phyloP scores from a whole-genome alignment of 1,140 invertebrate species.

The Lethrus apterus region DNA sequence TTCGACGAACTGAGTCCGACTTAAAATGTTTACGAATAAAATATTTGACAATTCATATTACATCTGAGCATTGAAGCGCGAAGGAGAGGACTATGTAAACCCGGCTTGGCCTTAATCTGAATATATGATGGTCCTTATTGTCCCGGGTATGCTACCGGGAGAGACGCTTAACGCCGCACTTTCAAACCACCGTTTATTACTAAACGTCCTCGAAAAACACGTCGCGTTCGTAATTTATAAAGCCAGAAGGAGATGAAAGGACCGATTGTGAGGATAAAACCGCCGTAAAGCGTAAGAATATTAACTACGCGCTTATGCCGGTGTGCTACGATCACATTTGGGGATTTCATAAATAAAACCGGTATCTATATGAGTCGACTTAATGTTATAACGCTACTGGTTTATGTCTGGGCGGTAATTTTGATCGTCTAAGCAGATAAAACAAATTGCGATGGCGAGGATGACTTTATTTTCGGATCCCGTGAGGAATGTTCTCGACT shows the following conservation, averaged over 20 bases:
- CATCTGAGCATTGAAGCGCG: constrained; percentile 26
- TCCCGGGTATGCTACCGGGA: constrained; percentile 26
- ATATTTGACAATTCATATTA: constrained; percentile 40
- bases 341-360: constrained; percentile 36
- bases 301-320: constrained; percentile 35
- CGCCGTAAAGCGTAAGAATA: constrained; percentile 24
- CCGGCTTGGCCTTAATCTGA: constrained; percentile 35
- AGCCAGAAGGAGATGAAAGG: neutral
- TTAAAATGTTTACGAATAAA: no score
- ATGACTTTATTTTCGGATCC: no score
- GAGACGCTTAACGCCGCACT: constrained; percentile 7
- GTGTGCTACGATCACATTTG: constrained; percentile 33
- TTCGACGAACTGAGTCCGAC: no score
- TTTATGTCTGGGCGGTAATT: constrained; percentile 37
- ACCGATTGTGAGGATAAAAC: neutral
- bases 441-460: no score
- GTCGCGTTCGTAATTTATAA: neutral
- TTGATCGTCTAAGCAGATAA: no score
- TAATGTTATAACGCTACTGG: constrained; percentile 31
- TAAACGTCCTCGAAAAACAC: neutral
- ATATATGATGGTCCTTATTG: constrained; percentile 38
- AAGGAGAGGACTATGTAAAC: constrained; percentile 30
- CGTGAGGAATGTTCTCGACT: no score
- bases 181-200: neutral
- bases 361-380: constrained; percentile 28